Base-by-base conservation (phyloP, 53 echinoderm and acorn worm species). In the Mesocentrotus franciscanus region DNA sequence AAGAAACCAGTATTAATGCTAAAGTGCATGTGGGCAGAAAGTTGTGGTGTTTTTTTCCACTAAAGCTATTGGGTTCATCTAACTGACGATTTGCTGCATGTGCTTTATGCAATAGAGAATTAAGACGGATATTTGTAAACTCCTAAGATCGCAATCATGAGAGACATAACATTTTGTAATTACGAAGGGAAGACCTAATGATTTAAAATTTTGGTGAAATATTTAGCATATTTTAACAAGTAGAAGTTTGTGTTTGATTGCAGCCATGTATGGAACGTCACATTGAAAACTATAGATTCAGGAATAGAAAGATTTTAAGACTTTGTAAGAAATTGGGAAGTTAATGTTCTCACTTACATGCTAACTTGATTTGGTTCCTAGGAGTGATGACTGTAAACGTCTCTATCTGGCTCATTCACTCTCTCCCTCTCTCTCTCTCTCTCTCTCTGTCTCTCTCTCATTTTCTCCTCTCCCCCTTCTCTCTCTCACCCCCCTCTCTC, bases 1-100 rank as follows among this genome's bases (percentile, higher is more conserved):
- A 81, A 81, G 36, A 18, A 81, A 81, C 42, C 81, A 81, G 20
- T 81, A 81, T 39, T 81, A 81, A 81, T 39, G 81, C 81, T 81
- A 14, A 81, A 42, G 39, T 42, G 36, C 17, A 72, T 27, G 10
- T 72, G 10, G 33, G 12, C 42, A 18, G 36, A 36, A 39, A 81
- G 9, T 81, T 81, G 17, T 81, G 39, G 5, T 18, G 34, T n/a
- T 27, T 13, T 36, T 42, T 42, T 42, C 36, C 81, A 10, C 15
- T 20, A 15, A 39, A 81, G 4, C 16, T 17, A 27, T 78, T 39
- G 36, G 42, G 81, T 33, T 39, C 11, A 33, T 39, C 39, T 81
- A 39, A 81, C 36, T 39, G 10, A 12, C 20, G 12, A 81, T 15
- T 20, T 33, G 39, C 8, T 81, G 18, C 33, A 18, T 36, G 42